A percentile compares a stretch with the other conserved stretches of the same genome.
Conservation (phyloP, 1,140 invertebrate genomes). For the Neodiprion virginianus region DNA sequence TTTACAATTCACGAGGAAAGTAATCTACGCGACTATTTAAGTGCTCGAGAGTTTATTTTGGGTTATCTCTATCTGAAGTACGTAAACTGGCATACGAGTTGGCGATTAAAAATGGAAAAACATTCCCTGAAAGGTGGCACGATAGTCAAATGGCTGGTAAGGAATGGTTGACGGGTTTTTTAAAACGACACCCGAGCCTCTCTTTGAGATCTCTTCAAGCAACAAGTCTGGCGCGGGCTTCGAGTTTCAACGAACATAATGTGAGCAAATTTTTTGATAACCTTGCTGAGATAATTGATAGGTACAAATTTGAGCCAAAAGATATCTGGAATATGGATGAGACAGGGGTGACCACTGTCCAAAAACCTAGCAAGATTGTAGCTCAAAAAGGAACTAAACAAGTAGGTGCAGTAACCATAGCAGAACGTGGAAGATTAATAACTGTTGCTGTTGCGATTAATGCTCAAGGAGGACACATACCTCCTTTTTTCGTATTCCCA, state of each 20-base stretch:
- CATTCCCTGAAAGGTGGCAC: conserved; percentile 35
- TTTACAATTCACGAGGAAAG: too few relatives aligned
- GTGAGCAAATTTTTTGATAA: conserved; percentile 45
- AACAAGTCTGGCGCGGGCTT: conserved; percentile 48
- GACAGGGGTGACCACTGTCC: conserved; percentile 56
- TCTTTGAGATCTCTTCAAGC: conserved; percentile 47
- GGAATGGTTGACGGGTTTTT: conserved; percentile 34
- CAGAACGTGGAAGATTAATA: conserved; percentile 54
- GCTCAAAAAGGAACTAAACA: conserved; percentile 43
- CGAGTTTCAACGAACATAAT: conserved; percentile 48
- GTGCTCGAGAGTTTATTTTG: conserved; percentile 46
- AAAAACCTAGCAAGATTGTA: conserved; percentile 50
- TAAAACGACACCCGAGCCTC: conserved; percentile 44
- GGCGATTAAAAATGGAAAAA: conserved; percentile 35
- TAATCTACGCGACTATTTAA: too few relatives aligned
- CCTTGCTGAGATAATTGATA: conserved; percentile 36
- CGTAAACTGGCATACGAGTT: conserved; percentile 44
- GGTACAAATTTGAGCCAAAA: conserved; percentile 34
- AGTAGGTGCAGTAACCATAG: conserved; percentile 51
- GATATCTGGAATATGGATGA: conserved; percentile 57
- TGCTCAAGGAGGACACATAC: conserved; percentile 39
- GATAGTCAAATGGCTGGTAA: conserved; percentile 41
- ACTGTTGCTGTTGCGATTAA: conserved; percentile 44
- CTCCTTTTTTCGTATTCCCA: conserved; percentile 48
- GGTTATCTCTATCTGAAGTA: conserved; percentile 38